phyloP scores from a whole-genome alignment of 2,797 vertebrate species.

The Tamandua tetradactyla region DNA sequence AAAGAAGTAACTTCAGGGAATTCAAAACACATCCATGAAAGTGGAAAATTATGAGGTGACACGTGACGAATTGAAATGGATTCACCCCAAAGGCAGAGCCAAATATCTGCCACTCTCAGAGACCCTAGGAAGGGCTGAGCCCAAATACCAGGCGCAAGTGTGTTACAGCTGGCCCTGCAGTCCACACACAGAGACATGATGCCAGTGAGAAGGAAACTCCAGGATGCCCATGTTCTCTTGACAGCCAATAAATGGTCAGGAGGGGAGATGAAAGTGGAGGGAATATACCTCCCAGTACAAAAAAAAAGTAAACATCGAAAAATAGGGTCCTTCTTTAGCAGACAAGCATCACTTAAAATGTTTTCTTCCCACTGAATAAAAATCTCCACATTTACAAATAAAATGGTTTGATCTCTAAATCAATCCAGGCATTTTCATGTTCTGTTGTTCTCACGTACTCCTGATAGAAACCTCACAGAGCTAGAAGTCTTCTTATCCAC shows the following conservation, averaged over 20 bases:
- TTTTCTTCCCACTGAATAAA: not conserved
- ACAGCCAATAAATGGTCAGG: not conserved
- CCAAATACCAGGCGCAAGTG: no score
- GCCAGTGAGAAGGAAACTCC: not conserved
- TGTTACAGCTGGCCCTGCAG: not conserved
- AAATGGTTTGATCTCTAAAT: not conserved
- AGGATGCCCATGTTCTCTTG: not conserved
- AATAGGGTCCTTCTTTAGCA: not conserved
- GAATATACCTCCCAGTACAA: not conserved
- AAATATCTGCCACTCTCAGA: not conserved
- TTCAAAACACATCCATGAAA: conserved; percentile 29
- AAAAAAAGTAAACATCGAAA: not conserved
- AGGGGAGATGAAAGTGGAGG: not conserved
- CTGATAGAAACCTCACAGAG: not conserved
- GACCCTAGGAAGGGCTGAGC: not conserved
- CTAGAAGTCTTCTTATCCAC: not conserved
- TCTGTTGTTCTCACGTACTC: not conserved
- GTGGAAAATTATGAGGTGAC: conserved; percentile 15
- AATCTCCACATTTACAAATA: not conserved
- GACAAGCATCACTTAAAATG: not conserved
- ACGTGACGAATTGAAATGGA: not conserved
- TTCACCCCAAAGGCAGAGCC: not conserved
- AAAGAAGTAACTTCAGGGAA: conserved; percentile 29
- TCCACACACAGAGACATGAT: accelerated
- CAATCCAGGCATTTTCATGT: not conserved